Evolutionary conservation across 2,797 vertebrate species (phyloP), one percentile per base, ranked within the genome.

Genomic region (Loris lydekkerianus): DNA sequence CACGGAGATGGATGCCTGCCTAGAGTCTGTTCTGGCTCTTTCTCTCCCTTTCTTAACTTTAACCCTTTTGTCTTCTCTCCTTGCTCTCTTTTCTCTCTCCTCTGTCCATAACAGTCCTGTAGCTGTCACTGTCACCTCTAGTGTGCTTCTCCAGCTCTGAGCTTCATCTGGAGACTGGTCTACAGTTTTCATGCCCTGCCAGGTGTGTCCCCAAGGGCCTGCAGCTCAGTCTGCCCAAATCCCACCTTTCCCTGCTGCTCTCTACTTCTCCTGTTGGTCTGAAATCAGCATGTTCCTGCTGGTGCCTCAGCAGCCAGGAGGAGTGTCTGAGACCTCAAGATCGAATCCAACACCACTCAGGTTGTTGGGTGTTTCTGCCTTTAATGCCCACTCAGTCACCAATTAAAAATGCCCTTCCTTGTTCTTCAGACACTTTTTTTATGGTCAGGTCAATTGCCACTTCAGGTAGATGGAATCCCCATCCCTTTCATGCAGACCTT

Each of bases 381-480:
- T 46, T n/a, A 65, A 63, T 5, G 27, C 70, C 75, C 61, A 23
- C 29, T 63, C 13, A 20, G 27, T 29, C 34, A 87, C 73, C 67
- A 27, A 3, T 37, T 37, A 70, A 53, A 90, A 87, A 69, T 43
- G 10, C 4, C 46, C 23, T 81, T 72, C 73, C 13, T 81, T 89
- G 21, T 83, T 89, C 80, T 85, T 93, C 27, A 93, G 31, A 40
- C 77, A 27, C 5, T 43, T 56, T 76, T 82, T 81, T 93, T 46
- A 84, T 5, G 31, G 37, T 87, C 53, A 58, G 37, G 3, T 29
- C 56, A 78, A 40, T 46, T 67, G 53, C 11, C 29, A 61, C 40
- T 37, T 31, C 77, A 75, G 27, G 69, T 92, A 81, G 72, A 86
- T 84, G 61, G 65, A 70, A 86, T 56, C 84, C 77, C 43, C 34